phyloP scores from a whole-genome alignment of 2,888 invertebrate species.

The Watsonalla binaria region DNA sequence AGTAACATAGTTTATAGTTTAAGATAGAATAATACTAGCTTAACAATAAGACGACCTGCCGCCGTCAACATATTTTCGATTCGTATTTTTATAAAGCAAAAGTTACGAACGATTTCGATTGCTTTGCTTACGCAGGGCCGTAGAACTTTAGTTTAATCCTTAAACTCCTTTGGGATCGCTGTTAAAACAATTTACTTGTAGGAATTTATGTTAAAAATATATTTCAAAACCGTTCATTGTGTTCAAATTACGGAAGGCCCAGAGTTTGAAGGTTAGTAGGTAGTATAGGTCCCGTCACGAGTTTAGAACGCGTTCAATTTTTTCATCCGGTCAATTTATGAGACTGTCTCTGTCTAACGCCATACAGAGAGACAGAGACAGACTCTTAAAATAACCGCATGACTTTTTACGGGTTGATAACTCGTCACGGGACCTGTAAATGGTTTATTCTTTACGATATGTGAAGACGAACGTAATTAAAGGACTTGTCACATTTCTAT shows the following conservation, averaged over 20 bases:
- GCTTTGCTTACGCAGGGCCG: constrained; percentile 77
- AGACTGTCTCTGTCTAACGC: too few species aligned
- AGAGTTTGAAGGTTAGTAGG: constrained; percentile 40
- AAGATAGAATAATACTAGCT: constrained; percentile 74
- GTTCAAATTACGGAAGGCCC: constrained; percentile 57
- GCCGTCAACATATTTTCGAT: constrained; percentile 77
- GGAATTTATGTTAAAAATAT: not conserved
- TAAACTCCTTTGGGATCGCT: constrained; percentile 4
- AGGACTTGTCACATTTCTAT: constrained; percentile 26
- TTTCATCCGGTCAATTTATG: too few species aligned
- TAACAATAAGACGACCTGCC: constrained; percentile 69
- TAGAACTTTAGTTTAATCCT: constrained; percentile 21
- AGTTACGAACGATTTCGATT: constrained; percentile 71
- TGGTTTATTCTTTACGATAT: constrained; percentile 39
- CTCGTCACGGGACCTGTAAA: constrained; percentile 2
- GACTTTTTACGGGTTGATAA: too few species aligned
- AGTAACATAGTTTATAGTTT: constrained; percentile 58
- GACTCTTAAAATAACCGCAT: too few species aligned
- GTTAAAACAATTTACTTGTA: not conserved
- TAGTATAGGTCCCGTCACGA: constrained; percentile 12
- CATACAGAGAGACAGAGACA: too few species aligned
- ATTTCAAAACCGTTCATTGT: constrained; percentile 7
- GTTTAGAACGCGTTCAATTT: too few species aligned
- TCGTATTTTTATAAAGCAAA: constrained; percentile 78
- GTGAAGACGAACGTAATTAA: constrained; percentile 21